Base-by-base conservation (phyloP, 2,113 vertebrate genomes). In the Anthoscopus minutus region DNA sequence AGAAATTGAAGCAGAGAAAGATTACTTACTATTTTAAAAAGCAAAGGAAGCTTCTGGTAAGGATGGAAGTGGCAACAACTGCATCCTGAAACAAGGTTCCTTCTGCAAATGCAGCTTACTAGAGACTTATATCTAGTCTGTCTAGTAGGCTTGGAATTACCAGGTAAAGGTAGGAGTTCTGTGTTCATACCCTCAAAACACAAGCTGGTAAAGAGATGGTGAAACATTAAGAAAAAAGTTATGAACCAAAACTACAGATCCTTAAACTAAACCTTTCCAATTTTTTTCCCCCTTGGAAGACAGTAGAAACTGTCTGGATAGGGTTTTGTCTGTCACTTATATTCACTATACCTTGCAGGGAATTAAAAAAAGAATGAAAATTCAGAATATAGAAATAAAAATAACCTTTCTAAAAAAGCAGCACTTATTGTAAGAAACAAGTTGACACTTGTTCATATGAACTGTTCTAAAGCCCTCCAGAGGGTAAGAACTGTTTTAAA, bases 81-180 rank as follows among this genome's bases (percentile, higher is more conserved):
- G 23, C 45, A 33, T 57, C 7, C 14, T 0, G 0, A 42, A n/a
- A 21, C 4, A 86, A 54, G 6, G 2, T 40, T 7, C 9, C 5
- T 37, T 58, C 14, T 71, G 8, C 19, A 71, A 67, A 57, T 57
- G 12, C 7, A 48, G 7, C 8, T 58, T 11, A 48, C 31, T 71
- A 13, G 25, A 73, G 15, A 15, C 12, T 44, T 48, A 14, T 40
- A 62, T 19, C 19, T 15, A 48, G 6, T 23, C n/a, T 67, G 13
- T 4, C 11, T 8, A 24, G 27, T 33, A 44, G 7, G 4, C 14
- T 47, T 53, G n/a, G 17, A 58, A 4, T 17, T 54, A 7, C 19
- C 28, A 58, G 10, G 44, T 30, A 44, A 44, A 72, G 7, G 6
- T 30, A 30, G 33, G 30, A 71, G 2, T 4, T 54, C 21, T 45